Conservation (phyloP, 2,113 vertebrate genomes). For the Crotalus helleri region DNA sequence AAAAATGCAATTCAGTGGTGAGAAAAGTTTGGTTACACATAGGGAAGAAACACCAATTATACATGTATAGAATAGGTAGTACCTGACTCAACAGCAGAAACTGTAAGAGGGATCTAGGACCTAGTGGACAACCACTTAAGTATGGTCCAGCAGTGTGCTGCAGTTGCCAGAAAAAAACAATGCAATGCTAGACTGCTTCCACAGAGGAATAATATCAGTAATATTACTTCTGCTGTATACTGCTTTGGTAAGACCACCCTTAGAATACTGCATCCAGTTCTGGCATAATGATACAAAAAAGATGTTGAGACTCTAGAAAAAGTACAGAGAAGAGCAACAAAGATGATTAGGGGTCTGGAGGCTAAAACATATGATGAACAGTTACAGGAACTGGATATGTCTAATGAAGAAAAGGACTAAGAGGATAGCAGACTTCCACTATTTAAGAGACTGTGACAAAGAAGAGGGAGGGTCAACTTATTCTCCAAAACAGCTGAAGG, state of each 20-base stretch:
- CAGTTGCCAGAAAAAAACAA: neutral
- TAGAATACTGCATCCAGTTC: neutral
- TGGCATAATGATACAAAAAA: neutral
- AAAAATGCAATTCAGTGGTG: neutral
- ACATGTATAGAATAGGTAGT: neutral
- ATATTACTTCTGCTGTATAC: neutral
- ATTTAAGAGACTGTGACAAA: neutral
- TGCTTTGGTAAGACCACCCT: neutral
- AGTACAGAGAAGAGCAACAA: neutral
- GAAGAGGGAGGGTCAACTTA: neutral
- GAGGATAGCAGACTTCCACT: neutral
- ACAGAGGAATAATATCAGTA: neutral
- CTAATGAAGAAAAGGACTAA: neutral
- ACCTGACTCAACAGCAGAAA: neutral
- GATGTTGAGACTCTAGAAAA: neutral
- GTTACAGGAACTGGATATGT: neutral
- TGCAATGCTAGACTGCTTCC: neutral
- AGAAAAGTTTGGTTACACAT: neutral
- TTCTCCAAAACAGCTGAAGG: neutral
- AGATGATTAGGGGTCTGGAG: neutral
- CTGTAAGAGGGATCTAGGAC: neutral
- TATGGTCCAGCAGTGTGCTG: neutral
- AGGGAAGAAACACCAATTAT: neutral
- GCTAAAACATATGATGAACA: neutral
- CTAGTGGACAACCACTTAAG: neutral